These are phyloP conservation scores for Gallinago undulata DNA, from an alignment of 2,113 vertebrate genomes.

Conservation along the genomic window DNA sequence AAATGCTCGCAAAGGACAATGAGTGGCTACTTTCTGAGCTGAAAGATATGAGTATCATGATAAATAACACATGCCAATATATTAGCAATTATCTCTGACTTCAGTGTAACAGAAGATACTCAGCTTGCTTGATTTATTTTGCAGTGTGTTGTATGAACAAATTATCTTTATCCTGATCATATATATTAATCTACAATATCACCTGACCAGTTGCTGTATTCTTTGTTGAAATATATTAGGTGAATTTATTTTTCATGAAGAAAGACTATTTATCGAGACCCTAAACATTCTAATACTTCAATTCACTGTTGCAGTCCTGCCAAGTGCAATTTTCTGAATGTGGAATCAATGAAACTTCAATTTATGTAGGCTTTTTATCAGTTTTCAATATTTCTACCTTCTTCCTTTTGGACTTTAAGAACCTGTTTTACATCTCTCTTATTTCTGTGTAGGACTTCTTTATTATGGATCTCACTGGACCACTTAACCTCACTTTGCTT, in stretches of 20 bases:
- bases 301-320: background rate
- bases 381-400: background rate
- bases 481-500: background rate
- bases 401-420: background rate
- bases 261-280: background rate
- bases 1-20: background rate
- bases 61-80: background rate
- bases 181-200: background rate
- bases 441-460: background rate
- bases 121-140: background rate
- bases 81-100: background rate
- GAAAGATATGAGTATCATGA: background rate
- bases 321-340: background rate
- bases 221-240: background rate
- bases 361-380: background rate
- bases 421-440: background rate
- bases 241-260: background rate
- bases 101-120: background rate
- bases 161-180: background rate
- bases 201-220: background rate
- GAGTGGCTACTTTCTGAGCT: conserved; percentile 12
- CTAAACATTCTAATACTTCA: background rate
- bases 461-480: background rate
- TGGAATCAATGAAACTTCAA: background rate
- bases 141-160: background rate